Evolutionary conservation across 2,888 invertebrate genomes (phyloP), one percentile per base, ranked within the genome.

Genomic region (Trissonchulus latispiculum): DNA sequence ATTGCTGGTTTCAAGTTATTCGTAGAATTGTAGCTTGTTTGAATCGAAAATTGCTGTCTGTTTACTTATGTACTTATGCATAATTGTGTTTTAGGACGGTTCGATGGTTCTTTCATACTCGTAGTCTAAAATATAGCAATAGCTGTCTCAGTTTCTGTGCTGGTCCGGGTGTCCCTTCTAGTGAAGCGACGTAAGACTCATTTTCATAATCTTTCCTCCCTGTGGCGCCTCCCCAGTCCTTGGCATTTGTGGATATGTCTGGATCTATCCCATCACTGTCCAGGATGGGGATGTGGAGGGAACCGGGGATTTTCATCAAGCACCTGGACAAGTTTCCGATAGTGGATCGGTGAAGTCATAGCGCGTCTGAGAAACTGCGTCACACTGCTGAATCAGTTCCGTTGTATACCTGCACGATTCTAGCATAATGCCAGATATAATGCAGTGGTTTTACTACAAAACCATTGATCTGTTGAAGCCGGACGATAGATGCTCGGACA

Each of bases 91-190:
- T n/a, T n/a, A n/a, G n/a, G n/a, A n/a, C n/a, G n/a, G n/a, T n/a
- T n/a, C n/a, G n/a, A n/a, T n/a, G n/a, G n/a, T n/a, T n/a, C n/a
- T n/a, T n/a, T 18, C 96, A 99, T 82, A 96, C 97, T 0, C 89
- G 99, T 82, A 95, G 93, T 85, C 87, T 95, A 74, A 95, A 94
- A 82, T 99, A 97, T 87, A 97, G 97, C 74, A 99, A 97, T n/a
- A n/a, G n/a, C n/a, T n/a, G n/a, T n/a, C n/a, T n/a, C n/a, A n/a
- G n/a, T n/a, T n/a, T n/a, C n/a, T n/a, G n/a, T n/a, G n/a, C n/a
- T n/a, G n/a, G n/a, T n/a, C n/a, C n/a, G n/a, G n/a, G n/a, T n/a
- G n/a, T n/a, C n/a, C n/a, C n/a, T n/a, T n/a, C 85, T 97, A 36
- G 89, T 99, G 32, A 93, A 92, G 82, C 87, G 95, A 29, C 89